Base-by-base conservation (phyloP, 2,888 invertebrate species). In the Quadroppia sp. region DNA sequence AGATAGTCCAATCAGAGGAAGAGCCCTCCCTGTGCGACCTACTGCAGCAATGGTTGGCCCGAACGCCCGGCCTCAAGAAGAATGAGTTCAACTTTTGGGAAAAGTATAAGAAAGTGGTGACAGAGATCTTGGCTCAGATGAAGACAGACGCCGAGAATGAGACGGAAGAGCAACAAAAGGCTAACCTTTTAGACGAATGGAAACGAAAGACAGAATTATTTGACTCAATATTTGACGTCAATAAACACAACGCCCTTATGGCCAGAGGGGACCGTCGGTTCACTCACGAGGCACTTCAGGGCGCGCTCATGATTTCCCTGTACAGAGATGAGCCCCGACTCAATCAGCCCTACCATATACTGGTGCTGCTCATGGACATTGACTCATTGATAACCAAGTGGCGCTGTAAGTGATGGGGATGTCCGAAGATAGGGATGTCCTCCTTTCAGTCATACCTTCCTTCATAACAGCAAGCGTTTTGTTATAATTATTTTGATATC, bases 331-430 rank as follows among this genome's bases (percentile, higher is more conserved):
- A 97, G 84, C 96, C 97, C 0, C 87, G 97, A 67, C 99, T 99
- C 85, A 95, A 95, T 79, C 96, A 97, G 82, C 98, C 98, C 0
- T 96, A 96, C 84, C 97, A 97, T 83, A 87, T 99, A 76, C 86
- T 99, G 17, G 92, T 90, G 0, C 86, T 94, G 17, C 87, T 99
- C 32, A 97, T 97, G 92, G 98, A 99, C 81, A 95, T 99, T 72
- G 99, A 99, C 85, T 94, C 96, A 0, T 87, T 96, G 75, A 92
- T 99, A 81, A 98, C 96, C 53, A 99, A 99, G 84, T 99, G 99
- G 99, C 87, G 99, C 83, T 96, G 98, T 98, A 85, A 88, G 90
- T 78, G 30, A 23, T n/a, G n/a, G n/a, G n/a, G n/a, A n/a, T n/a
- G n/a, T n/a, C n/a, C n/a, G n/a, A n/a, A n/a, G n/a, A n/a, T n/a